phyloP scores from a whole-genome alignment of 2,888 invertebrate species.

The Hemithea aestivaria region DNA sequence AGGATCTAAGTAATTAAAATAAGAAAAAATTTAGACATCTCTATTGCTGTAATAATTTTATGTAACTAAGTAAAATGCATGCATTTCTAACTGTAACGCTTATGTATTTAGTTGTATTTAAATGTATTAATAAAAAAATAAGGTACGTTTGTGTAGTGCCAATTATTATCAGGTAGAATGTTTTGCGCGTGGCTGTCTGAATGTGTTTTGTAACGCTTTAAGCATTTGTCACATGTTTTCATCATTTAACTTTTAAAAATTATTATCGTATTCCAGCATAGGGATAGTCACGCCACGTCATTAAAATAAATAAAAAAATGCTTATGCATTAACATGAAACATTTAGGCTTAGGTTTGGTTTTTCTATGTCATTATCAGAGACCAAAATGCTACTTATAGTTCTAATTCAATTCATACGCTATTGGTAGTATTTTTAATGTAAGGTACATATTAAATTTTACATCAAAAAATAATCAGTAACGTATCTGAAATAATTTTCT shows the following conservation, averaged over 20 bases:
- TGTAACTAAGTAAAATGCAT: conserved; percentile 1
- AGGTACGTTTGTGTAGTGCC: conserved; percentile 8
- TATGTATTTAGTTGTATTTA: conserved; percentile 4
- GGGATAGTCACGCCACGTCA: too few relatives aligned
- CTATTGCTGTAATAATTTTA: too few relatives aligned
- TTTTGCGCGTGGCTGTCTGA: too few relatives aligned
- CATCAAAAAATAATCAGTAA: conserved; percentile 9
- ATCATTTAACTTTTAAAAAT: too few relatives aligned
- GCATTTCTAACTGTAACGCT: conserved; percentile 10
- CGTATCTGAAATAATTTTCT: conserved; percentile 21
- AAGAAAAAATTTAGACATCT: too few relatives aligned
- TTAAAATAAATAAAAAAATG: not conserved
- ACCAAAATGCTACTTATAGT: conserved; percentile 13
- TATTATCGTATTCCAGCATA: too few relatives aligned
- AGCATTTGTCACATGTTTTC: too few relatives aligned
- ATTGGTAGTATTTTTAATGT: conserved; percentile 11
- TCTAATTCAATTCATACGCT: conserved; percentile 12
- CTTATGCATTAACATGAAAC: conserved; percentile 4
- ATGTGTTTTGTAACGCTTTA: too few relatives aligned
- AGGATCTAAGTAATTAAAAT: too few relatives aligned
- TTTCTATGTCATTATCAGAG: conserved; percentile 7
- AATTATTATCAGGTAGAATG: not conserved
- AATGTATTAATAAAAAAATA: not conserved
- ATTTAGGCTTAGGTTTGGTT: conserved; percentile 5
- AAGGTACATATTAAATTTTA: conserved; percentile 15